Conservation (phyloP, 2,888 invertebrate genomes). For the Amblyjoppa proteus region DNA sequence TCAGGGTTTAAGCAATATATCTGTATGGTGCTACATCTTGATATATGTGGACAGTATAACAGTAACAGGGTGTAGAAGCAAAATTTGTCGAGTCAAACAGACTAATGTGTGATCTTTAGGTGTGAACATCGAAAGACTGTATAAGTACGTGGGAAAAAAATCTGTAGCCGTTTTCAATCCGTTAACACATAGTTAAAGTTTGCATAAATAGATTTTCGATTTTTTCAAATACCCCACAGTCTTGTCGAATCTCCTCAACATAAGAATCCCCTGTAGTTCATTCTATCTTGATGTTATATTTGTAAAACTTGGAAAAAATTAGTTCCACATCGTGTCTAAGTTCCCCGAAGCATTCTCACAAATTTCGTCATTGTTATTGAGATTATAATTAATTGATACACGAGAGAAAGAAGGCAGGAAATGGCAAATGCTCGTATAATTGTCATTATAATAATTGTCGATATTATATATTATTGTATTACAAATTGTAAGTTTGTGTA, state of each 20-base stretch:
- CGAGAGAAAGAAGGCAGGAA: slow-evolving; percentile 35
- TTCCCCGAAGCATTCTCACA: slow-evolving; percentile 40
- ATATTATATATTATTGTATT: slow-evolving; percentile 36
- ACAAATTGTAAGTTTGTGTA: slow-evolving; percentile 28
- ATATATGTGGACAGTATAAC: too few relatives aligned
- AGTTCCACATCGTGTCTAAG: slow-evolving; percentile 47
- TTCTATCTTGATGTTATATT: slow-evolving; percentile 64
- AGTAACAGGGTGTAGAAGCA: neutral
- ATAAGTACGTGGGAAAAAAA: neutral
- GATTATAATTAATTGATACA: slow-evolving; percentile 21
- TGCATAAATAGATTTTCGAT: slow-evolving; percentile 2
- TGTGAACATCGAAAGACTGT: neutral
- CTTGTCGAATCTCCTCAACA: slow-evolving; percentile 1
- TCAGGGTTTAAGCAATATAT: neutral
- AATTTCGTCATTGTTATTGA: slow-evolving; percentile 45
- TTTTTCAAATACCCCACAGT: slow-evolving; percentile 16
- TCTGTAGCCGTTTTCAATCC: too few relatives aligned
- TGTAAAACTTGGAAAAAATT: slow-evolving; percentile 51
- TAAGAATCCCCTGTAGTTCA: slow-evolving; percentile 37
- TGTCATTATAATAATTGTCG: slow-evolving; percentile 33
- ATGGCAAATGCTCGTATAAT: slow-evolving; percentile 43
- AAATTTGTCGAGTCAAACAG: neutral
- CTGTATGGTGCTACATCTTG: too few relatives aligned
- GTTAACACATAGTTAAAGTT: neutral
- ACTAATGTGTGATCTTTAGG: neutral